phyloP scores from a whole-genome alignment of 2,797 vertebrate species.

The Poeciliopsis turneri region DNA sequence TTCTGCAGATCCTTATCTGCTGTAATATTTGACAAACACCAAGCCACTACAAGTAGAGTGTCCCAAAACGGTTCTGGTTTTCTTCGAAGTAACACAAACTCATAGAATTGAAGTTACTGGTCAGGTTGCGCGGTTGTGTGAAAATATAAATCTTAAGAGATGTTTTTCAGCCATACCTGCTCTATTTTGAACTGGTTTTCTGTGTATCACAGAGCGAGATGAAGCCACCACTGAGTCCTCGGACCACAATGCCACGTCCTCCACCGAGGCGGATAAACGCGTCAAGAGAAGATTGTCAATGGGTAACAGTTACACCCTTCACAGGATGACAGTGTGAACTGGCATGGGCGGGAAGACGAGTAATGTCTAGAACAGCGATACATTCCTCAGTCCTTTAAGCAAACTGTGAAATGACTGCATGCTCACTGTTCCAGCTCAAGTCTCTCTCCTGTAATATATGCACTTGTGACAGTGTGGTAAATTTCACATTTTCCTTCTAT shows the following conservation, averaged over 20 bases:
- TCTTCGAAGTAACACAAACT: constrained; percentile 34
- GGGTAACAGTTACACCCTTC: constrained; percentile 83
- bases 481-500: constrained; percentile 80
- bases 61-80: constrained; percentile 55
- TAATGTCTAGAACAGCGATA: constrained; percentile 62
- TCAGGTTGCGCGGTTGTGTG: neutral
- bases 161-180: neutral
- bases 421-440: constrained; percentile 57
- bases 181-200: constrained; percentile 13
- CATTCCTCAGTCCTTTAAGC: constrained; percentile 81
- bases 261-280: constrained; percentile 92
- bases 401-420: constrained; percentile 85
- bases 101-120: constrained; percentile 3
- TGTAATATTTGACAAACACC: constrained; percentile 55
- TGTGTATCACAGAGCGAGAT: constrained; percentile 85
- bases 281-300: constrained; percentile 95
- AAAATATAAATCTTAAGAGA: neutral
- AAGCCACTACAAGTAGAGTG: constrained; percentile 48
- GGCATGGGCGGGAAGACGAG: constrained; percentile 52
- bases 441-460: constrained; percentile 72
- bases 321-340: constrained; percentile 29
- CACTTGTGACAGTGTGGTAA: constrained; percentile 80
- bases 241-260: constrained; percentile 88
- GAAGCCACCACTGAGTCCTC: constrained; percentile 80
- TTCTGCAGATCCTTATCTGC: constrained; percentile 60